Percentiles rank a stretch among this genome's conserved stretches.
Evolutionary conservation across 2,113 vertebrate genomes (phyloP).

Genomic region (Jaculus jaculus): DNA sequence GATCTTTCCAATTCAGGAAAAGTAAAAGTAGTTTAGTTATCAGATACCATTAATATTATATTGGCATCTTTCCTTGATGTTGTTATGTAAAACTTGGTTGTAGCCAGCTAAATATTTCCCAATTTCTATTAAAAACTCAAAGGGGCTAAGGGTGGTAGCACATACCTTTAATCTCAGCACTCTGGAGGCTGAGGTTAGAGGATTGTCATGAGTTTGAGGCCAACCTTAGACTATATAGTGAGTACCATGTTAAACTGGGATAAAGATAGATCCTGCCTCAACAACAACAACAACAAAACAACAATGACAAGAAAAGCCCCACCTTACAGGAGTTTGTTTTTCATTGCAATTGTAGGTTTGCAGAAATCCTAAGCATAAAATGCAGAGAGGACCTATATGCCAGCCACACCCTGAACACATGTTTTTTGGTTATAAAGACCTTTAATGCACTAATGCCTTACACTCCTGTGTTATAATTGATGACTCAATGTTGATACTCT

Average conservation of each 20-base stretch:
- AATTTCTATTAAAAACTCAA: background rate
- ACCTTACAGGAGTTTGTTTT: background rate
- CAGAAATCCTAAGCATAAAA: background rate
- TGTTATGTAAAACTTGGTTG: background rate
- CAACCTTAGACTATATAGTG: too few species aligned
- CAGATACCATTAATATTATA: background rate
- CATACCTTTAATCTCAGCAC: too few species aligned
- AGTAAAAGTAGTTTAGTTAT: background rate
- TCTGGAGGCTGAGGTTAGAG: too few species aligned
- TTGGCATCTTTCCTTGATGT: background rate
- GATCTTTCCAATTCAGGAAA: background rate
- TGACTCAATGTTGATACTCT: background rate
- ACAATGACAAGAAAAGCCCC: too few species aligned
- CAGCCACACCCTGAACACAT: accelerated
- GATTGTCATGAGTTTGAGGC: too few species aligned
- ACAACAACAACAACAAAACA: too few species aligned
- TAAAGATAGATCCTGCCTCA: too few species aligned
- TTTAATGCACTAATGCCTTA: background rate
- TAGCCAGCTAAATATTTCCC: background rate
- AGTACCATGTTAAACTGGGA: too few species aligned
- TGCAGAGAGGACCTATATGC: background rate
- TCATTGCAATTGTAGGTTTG: background rate
- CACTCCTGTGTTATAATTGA: background rate
- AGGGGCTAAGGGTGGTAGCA: too few species aligned
- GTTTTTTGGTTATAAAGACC: background rate